Evolutionary conservation across 2,797 vertebrate species (phyloP), one percentile per base, ranked within the genome.

Genomic region (Sebastes paucispinis): DNA sequence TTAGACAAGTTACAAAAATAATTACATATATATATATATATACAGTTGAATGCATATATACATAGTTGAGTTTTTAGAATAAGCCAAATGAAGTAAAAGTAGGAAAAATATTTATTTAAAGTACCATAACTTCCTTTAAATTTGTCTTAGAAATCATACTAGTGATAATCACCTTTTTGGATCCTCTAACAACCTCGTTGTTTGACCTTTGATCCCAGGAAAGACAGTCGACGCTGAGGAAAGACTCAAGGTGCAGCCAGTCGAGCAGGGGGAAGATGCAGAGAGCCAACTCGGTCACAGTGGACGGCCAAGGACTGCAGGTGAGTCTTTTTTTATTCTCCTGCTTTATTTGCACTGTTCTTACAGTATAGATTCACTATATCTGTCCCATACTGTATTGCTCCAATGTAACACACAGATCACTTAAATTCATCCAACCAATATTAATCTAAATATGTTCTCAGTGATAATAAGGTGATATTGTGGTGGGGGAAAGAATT

Each of bases 241-340:
- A 97, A 69, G 97, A 98, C 85, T 97, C 93, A 77, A 95, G 93
- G 82, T 94, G 82, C 90, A 97, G 93, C 95, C 97, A 97, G 93
- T 93, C 95, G 20, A 93, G 97, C 72, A 89, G 95, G 72, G 97
- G 92, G 78, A 98, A 98, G 93, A 97, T 98, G 95, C 98, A 98
- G 88, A 95, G 97, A 93, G 97, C 97, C 57, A 98, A 99, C 91
- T 98, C 97, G 0, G 96, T 98, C 71, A 99, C 97, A 0, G 93
- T 98, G 75, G 97, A 99, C 59, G 98, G 97, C 52, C 98, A 98
- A 94, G 98, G 97, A 31, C 95, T 99, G 80, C 98, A 99, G 98
- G 98, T 98, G 31, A 59, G 66, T 29, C 2, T 2, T 6, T 10
- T 16, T 8, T 18, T 11, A 3, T 62, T 63, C 22, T 63, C 14